Evolutionary conservation across 2,113 vertebrate species (phyloP).

Genomic region (Tachysurus fulvidraco): DNA sequence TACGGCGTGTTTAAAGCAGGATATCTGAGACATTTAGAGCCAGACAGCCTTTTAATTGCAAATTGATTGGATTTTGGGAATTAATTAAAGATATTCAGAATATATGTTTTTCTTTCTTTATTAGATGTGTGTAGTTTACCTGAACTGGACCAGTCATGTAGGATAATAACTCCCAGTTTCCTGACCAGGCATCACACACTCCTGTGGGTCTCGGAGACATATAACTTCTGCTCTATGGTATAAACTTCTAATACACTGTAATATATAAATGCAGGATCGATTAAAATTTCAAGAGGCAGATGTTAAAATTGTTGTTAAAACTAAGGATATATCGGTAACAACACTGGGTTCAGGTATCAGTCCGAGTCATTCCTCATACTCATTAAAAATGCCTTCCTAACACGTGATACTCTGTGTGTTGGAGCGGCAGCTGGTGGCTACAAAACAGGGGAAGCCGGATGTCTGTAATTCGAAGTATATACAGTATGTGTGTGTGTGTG

Average conservation of each 20-base stretch:
- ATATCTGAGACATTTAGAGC: not conserved
- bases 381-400: conserved; percentile 16
- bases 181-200: not conserved
- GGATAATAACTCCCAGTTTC: too few species aligned
- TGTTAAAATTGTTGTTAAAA: not conserved
- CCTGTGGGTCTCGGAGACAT: not conserved
- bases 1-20: not conserved
- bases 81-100: not conserved
- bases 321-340: not conserved
- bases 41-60: not conserved
- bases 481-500: not conserved
- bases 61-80: not conserved
- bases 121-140: not conserved
- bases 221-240: not conserved
- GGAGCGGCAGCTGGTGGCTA: conserved; percentile 4
- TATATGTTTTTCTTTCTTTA: not conserved
- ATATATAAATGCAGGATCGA: not conserved
- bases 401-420: not conserved
- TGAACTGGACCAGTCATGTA: not conserved
- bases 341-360: not conserved
- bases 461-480: not conserved
- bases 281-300: not conserved
- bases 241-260: not conserved
- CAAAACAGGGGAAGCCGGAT: not conserved
- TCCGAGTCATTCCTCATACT: not conserved